Conservation (phyloP, 2,888 invertebrate species). For the Calliopum simillimum region DNA sequence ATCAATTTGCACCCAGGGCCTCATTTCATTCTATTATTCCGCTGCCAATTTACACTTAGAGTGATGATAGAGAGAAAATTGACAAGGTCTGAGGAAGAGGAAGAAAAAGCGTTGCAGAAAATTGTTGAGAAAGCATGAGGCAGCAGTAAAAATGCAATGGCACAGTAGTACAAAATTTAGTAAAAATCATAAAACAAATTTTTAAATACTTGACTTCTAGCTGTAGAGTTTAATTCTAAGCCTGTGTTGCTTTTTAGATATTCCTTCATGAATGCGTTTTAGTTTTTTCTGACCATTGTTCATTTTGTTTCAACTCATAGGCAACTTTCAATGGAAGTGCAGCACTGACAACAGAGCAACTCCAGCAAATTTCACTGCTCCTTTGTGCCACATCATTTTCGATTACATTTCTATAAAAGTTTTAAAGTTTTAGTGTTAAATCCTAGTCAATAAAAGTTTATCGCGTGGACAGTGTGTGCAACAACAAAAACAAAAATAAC, state of each 20-base stretch:
- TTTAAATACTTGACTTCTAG: too few species aligned
- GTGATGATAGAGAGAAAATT: too few species aligned
- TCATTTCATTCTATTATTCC: slow-evolving; percentile 64
- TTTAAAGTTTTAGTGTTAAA: slow-evolving; percentile 35
- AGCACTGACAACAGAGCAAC: neutral
- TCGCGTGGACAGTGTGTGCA: slow-evolving; percentile 58
- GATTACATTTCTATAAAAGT: slow-evolving; percentile 49
- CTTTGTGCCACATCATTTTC: slow-evolving; percentile 58
- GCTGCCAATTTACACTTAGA: slow-evolving; percentile 55
- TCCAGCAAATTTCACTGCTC: slow-evolving; percentile 18
- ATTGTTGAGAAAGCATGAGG: neutral
- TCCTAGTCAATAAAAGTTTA: slow-evolving; percentile 60
- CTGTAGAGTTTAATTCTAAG: too few species aligned
- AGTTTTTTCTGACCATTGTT: too few species aligned
- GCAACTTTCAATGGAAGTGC: neutral
- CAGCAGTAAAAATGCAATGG: too few species aligned
- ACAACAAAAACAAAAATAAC: slow-evolving; percentile 31
- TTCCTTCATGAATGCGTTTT: too few species aligned
- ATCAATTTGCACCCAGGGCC: slow-evolving; percentile 65
- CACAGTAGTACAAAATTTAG: too few species aligned
- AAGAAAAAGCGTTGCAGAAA: slow-evolving; percentile 13
- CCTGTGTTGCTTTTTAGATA: too few species aligned
- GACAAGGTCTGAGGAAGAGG: neutral
- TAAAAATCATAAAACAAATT: slow-evolving; percentile 8
- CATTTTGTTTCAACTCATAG: too few species aligned